Evolutionary conservation across 2,113 vertebrate genomes (phyloP), one percentile per base, ranked within the genome.

Genomic region (Ceyx melanurus): DNA sequence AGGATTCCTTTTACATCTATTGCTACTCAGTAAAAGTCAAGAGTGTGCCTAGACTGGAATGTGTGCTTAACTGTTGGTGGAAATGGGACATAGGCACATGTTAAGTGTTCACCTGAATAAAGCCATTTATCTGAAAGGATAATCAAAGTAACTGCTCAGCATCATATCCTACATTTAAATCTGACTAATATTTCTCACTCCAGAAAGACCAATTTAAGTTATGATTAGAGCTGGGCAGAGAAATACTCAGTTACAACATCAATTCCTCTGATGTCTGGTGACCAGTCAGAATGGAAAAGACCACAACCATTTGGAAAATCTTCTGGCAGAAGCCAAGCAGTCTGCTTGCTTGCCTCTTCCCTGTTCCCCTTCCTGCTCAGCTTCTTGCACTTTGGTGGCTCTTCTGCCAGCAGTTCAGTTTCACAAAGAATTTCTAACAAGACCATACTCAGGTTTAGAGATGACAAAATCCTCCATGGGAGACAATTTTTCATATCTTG

Each of bases 401-500:
- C 3, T 70, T 77, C 48, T 82, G 56, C 23, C 2, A 3, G 54
- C 22, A 64, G 26, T 60, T 89, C 21, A 19, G 10, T 86, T 66
- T 66, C 68, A 60, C 33, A 37, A 60, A 58, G 14, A 31, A 14
- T 77, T 94, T 61, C 33, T 57, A 72, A 22, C 3, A 1, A 45
- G 20, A 23, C 9, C 35, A 5, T 31, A 20, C 17, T 76, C 56
- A 48, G 15, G 54, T 71, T 82, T 56, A 74, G 67, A 90, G 80
- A 83, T 20, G 20, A 11, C 10, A 23, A 88, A 85, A 40, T 51
- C 60, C 15, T 43, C 33, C 21, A 17, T 28, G 46, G n/a, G n/a
- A 82, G 13, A 53, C 8, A 82, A 70, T 29, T 92, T 96, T 92
- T 96, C 60, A 31, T 61, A 65, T 82, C 65, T 94, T 88, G 86